Evolutionary conservation across 2,113 vertebrate species (phyloP), one percentile per base, ranked within the genome.

Genomic region (Tympanuchus pallidicinctus): DNA sequence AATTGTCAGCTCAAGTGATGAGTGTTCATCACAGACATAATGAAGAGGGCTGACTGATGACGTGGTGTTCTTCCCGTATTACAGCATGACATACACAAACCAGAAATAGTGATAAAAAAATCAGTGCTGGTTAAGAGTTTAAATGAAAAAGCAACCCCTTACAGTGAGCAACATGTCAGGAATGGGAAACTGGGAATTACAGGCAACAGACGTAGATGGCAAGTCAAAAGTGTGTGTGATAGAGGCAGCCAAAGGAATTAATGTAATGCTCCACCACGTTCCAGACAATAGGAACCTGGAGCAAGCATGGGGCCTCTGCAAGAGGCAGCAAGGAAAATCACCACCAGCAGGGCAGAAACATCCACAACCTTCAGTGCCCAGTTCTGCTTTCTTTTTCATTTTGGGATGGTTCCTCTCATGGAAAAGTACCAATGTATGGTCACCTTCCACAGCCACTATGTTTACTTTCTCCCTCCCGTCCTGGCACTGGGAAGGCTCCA

Each of bases 391-490:
- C 43, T 79, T 0, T 91, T 89, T 90, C 89, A 14, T 82, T 91
- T 88, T 0, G 1, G 42, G 38, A 74, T 1, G 5, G 11, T 63
- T 65, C 13, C 25, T 69, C 20, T n/a, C 14, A 64, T 4, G 43
- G 88, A 90, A 90, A 93, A 93, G 50, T 81, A 77, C 42, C 17
- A 47, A 85, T 56, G 50, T 25, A 54, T 6, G 15, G 75, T 57
- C 42, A 91, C 69, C 28, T 88, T 91, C 72, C 32, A n/a, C 48
- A 88, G 72, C 47, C 80, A 91, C 47, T 52, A 60, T 28, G 28
- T 83, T 92, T 95, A 88, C 86, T 77, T 83, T 90, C 61, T 71
- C 32, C 73, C 30, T 92, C 93, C 67, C 18, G 25, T 36, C 47
- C 72, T 65, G 2, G 2, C 78, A 61, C 25, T 27, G 32, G 27